Percentiles rank a stretch among this genome's conserved stretches.
Evolutionary conservation across 2,113 vertebrate genomes (phyloP).

Genomic region (Anhinga rufa): DNA sequence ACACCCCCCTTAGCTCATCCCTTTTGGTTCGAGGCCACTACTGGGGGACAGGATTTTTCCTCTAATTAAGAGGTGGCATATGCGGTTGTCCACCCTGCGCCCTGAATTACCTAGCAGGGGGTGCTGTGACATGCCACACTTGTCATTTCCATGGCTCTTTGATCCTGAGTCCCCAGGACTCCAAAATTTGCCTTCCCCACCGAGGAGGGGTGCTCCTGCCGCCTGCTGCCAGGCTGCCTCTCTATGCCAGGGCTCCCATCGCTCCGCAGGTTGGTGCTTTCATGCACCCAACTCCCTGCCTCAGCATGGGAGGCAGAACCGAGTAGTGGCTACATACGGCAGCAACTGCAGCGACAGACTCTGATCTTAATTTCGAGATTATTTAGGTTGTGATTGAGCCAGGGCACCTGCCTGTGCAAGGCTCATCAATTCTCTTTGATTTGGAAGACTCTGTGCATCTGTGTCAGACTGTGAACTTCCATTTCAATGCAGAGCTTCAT

Average conservation of each 20-base stretch:
- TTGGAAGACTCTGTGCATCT: neutral
- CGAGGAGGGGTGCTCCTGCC: neutral
- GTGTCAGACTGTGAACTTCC: neutral
- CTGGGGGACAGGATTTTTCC: neutral
- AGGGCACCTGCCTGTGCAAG: conserved; percentile 3
- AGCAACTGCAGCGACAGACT: neutral
- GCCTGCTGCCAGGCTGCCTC: neutral
- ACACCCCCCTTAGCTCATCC: neutral
- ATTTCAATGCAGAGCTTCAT: neutral
- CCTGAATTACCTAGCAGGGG: neutral
- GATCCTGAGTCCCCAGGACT: neutral
- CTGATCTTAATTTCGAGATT: neutral
- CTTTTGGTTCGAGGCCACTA: neutral
- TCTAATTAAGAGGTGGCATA: neutral
- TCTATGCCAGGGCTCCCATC: neutral
- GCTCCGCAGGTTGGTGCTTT: neutral
- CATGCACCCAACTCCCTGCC: neutral
- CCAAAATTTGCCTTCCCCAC: neutral
- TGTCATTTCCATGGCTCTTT: accelerated
- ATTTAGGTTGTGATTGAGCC: neutral
- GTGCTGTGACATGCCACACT: neutral
- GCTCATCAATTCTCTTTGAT: conserved; percentile 49
- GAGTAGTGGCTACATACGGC: neutral
- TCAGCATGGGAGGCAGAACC: neutral
- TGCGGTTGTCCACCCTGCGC: neutral